Percentiles rank a stretch among this genome's conserved stretches.
These are phyloP conservation scores for Castor canadensis DNA, from an alignment of 2,113 vertebrate genomes.

Conservation along the genomic window DNA sequence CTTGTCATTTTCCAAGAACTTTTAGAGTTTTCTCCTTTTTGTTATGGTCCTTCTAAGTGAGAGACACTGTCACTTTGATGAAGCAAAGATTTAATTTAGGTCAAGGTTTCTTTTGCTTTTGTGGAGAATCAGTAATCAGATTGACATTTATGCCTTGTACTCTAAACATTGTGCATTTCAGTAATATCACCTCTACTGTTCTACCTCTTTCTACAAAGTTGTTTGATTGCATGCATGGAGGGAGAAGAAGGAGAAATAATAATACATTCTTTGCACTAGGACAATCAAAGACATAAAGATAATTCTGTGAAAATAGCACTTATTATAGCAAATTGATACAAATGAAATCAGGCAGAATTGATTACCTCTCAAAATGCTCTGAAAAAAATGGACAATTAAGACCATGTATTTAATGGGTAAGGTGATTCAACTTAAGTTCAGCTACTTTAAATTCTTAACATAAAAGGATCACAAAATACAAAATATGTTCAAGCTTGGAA, in stretches of 20 bases:
- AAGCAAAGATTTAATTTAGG: background rate
- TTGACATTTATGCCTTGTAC: background rate
- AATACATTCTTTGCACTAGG: background rate
- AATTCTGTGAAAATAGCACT: background rate
- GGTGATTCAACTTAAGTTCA: no score
- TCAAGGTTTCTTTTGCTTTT: background rate
- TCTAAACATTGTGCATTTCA: background rate
- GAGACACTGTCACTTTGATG: background rate
- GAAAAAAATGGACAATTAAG: no score
- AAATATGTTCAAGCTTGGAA: background rate
- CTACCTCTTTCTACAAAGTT: background rate
- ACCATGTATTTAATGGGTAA: no score
- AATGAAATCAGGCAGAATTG: background rate
- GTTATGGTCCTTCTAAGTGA: background rate
- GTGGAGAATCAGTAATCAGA: background rate
- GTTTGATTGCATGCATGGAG: fast-evolving
- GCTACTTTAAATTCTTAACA: no score
- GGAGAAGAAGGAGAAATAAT: background rate
- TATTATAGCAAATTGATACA: background rate
- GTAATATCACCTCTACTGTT: background rate
- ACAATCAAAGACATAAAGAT: background rate
- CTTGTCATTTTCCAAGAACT: background rate
- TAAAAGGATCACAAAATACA: background rate
- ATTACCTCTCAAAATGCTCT: background rate
- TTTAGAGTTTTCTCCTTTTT: background rate